Evolutionary conservation across 2,113 vertebrate genomes (phyloP).

Genomic region (Hymenochirus boettgeri): DNA sequence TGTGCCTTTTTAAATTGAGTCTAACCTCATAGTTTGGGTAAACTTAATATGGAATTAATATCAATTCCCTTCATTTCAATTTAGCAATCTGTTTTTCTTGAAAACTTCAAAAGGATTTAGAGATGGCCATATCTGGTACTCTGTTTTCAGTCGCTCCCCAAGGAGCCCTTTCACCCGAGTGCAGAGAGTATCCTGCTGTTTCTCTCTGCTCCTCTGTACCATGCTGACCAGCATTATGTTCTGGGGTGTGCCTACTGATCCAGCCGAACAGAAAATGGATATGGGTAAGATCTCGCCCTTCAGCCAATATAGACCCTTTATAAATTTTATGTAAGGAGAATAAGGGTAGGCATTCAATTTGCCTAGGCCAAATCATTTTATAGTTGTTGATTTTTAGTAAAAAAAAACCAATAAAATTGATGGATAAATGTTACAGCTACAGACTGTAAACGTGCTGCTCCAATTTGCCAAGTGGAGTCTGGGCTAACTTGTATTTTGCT

Average conservation of each 20-base stretch:
- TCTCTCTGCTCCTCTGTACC: conserved; percentile 89
- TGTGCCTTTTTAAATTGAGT: too few relatives aligned
- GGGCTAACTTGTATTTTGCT: neutral
- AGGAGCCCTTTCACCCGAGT: conserved; percentile 83
- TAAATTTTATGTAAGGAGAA: too few relatives aligned
- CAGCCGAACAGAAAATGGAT: conserved; percentile 93
- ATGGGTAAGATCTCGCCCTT: conserved; percentile 65
- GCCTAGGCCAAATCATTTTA: too few relatives aligned
- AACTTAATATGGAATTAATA: too few relatives aligned
- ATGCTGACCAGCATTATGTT: conserved; percentile 97
- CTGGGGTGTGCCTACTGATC: conserved; percentile 88
- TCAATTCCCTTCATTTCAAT: conserved; percentile 27
- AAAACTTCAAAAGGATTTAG: conserved; percentile 86
- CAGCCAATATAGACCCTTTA: too few relatives aligned
- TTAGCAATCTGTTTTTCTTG: conserved; percentile 86
- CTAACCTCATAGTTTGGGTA: too few relatives aligned
- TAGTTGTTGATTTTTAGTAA: too few relatives aligned
- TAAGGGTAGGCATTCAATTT: too few relatives aligned
- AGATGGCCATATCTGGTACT: conserved; percentile 91
- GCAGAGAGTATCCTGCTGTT: conserved; percentile 89
- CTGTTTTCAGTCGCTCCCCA: conserved; percentile 78
- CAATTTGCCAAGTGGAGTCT: too few relatives aligned
- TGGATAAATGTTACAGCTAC: too few relatives aligned
- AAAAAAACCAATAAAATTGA: too few relatives aligned
- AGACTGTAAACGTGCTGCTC: too few relatives aligned